Conservation (phyloP, 2,113 vertebrate genomes). For the Oreochromis aureus region DNA sequence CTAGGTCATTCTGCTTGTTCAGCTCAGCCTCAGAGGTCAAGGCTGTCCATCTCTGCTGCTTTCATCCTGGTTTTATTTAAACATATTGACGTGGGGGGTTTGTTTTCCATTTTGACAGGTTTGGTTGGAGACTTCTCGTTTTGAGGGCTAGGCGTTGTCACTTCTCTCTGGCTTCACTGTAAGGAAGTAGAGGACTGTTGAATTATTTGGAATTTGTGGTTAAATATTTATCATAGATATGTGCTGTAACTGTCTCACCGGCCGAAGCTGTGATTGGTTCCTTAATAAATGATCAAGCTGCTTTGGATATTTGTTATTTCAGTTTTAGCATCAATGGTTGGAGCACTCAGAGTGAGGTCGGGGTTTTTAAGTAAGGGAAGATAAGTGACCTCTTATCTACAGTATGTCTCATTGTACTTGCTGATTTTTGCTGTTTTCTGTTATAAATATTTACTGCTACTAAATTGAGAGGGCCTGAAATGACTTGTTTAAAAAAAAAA, state of each 20-base stretch:
- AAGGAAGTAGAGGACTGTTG: neutral
- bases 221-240: neutral
- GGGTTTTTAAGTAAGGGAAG: neutral
- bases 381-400: neutral
- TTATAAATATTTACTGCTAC: neutral
- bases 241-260: neutral
- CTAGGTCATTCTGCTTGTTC: slow-evolving; percentile 53
- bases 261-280: neutral
- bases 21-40: slow-evolving; percentile 16
- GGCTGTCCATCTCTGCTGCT: neutral
- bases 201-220: neutral
- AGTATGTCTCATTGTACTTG: neutral
- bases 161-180: neutral
- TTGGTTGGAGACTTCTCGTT: no score
- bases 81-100: neutral
- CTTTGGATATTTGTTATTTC: neutral
- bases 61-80: neutral
- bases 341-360: fast-evolving
- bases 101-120: neutral
- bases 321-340: neutral
- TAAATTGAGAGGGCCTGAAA: neutral
- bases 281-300: neutral
- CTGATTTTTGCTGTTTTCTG: neutral
- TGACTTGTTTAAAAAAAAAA: neutral
- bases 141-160: neutral